These are phyloP conservation scores for Takifugu flavidus DNA, from an alignment of 2,113 vertebrate genomes.

Conservation along the genomic window DNA sequence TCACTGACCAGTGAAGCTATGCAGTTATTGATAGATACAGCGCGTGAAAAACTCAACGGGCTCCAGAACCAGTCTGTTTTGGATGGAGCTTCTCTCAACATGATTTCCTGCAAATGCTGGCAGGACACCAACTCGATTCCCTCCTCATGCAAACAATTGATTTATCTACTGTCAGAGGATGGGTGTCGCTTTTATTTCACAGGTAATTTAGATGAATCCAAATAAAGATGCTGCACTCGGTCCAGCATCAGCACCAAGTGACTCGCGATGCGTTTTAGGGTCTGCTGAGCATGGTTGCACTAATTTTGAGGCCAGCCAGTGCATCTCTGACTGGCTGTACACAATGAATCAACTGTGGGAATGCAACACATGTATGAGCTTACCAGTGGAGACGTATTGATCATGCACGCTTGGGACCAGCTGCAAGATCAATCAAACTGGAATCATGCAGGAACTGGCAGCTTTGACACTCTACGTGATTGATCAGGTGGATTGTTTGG, in stretches of 20 bases:
- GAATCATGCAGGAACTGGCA: constrained; percentile 9
- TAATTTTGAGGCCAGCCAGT: too few species aligned
- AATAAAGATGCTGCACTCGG: too few species aligned
- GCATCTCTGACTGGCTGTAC: too few species aligned
- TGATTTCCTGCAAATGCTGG: constrained; percentile 12
- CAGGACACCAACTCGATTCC: not conserved
- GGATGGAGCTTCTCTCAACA: constrained; percentile 19
- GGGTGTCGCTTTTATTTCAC: too few species aligned
- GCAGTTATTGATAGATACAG: constrained; percentile 51
- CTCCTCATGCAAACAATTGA: not conserved
- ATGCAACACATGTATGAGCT: too few species aligned
- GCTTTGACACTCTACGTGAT: not conserved
- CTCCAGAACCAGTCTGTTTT: constrained; percentile 17
- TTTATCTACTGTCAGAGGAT: constrained; percentile 6
- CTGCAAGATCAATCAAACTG: constrained; percentile 14
- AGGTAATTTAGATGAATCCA: too few species aligned
- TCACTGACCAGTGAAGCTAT: constrained; percentile 19
- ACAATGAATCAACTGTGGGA: too few species aligned
- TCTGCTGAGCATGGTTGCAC: too few species aligned
- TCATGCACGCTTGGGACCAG: constrained; percentile 8
- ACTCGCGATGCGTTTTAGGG: too few species aligned
- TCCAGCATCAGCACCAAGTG: too few species aligned
- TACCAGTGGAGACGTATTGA: not conserved
- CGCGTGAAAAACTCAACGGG: constrained; percentile 30
- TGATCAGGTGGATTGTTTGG: constrained; percentile 8